Percentiles rank a stretch among this genome's conserved stretches.
Evolutionary conservation across 2,797 vertebrate genomes (phyloP).

Genomic region (Pelobates cultripes): DNA sequence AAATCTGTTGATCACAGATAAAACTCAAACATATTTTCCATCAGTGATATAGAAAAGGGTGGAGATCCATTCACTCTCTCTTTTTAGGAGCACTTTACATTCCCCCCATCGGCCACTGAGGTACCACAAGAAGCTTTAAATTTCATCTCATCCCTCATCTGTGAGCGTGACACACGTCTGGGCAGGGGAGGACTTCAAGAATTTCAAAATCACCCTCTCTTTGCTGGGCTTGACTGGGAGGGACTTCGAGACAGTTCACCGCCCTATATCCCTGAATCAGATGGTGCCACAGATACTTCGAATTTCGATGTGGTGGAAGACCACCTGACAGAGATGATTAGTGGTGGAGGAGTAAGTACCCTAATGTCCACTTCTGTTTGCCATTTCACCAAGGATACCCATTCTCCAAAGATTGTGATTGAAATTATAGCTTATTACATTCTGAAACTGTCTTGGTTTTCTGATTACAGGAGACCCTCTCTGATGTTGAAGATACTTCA

Average conservation of each 20-base stretch:
- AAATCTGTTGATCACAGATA: too few relatives aligned
- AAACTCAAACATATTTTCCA: too few relatives aligned
- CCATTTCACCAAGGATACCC: too few relatives aligned
- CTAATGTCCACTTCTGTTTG: too few relatives aligned
- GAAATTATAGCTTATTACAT: too few relatives aligned
- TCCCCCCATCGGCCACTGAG: conserved; percentile 68
- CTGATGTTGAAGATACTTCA: conserved; percentile 61
- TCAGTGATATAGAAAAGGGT: too few relatives aligned
- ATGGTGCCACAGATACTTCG: conserved; percentile 81
- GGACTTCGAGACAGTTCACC: conserved; percentile 71
- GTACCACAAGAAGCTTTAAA: conserved; percentile 72
- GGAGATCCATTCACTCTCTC: neutral
- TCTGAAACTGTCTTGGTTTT: neutral
- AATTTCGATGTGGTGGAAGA: conserved; percentile 88
- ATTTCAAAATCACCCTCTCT: conserved; percentile 79
- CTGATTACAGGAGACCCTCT: conserved; percentile 63
- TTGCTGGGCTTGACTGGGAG: conserved; percentile 79
- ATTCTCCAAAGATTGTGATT: too few relatives aligned
- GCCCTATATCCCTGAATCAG: conserved; percentile 78
- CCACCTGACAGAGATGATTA: conserved; percentile 79
- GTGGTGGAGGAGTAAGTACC: conserved; percentile 61
- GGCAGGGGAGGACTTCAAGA: conserved; percentile 74
- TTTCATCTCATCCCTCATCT: conserved; percentile 79
- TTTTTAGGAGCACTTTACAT: conserved; percentile 79
- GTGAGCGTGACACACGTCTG: conserved; percentile 75